Evolutionary conservation across 2,113 vertebrate species (phyloP), one percentile per base, ranked within the genome.

Genomic region (Oryzias curvinotus): DNA sequence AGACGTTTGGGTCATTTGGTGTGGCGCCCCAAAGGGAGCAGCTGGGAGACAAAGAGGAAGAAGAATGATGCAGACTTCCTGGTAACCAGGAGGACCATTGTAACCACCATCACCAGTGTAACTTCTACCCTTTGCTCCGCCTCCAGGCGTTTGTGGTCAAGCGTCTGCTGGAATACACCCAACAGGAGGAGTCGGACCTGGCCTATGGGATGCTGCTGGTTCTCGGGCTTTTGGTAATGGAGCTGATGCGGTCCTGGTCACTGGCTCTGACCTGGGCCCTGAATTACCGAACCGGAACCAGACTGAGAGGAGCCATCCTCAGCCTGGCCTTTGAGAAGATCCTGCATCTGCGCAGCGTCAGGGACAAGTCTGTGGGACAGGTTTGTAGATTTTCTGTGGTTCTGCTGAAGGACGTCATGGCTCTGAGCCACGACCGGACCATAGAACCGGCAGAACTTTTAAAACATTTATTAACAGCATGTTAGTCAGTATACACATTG

Each of bases 141-240:
- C 58, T 55, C 23, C 65, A 98, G 96, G 96, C 96, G 0, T 95
- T 98, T 21, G 88, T 97, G 89, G 95, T 98, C 90, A 94, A 93
- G 83, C 94, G 94, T 44, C 92, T 98, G 57, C 86, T 98, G 88
- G 95, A 98, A 79, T 98, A 97, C 51, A 93, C 93, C 47, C 93
- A 96, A 77, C 89, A 87, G 83, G 88, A 80, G 71, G 91, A 92
- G 41, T 89, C 93, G 10, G 90, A 96, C 53, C 17, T 65, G 93
- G 54, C 73, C 12, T 91, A 90, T 26, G 92, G 93, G 47, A 82
- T 94, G 50, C 66, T 81, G 14, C 79, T 94, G 81, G 91, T 88
- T 36, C 86, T 65, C 0, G 92, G 92, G 44, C 85, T 94, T 63
- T 91, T 93, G 77, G 73, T 89, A 53, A 85, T 74, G 69, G 93